These are phyloP conservation scores for Eupithecia tripunctaria DNA, from an alignment of 2,888 invertebrate species.

Conservation along the genomic window DNA sequence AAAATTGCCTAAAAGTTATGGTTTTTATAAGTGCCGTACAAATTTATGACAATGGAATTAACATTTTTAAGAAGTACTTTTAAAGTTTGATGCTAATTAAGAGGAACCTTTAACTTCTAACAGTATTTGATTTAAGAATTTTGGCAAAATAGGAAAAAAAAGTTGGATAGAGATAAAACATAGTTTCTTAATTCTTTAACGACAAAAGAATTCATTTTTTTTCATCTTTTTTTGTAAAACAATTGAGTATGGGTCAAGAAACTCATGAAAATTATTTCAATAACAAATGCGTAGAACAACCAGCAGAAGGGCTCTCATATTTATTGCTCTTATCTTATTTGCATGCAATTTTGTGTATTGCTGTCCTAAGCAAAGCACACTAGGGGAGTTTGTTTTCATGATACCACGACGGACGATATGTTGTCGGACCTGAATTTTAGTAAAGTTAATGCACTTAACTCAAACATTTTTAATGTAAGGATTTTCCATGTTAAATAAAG, in stretches of 20 bases:
- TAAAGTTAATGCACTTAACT: background rate
- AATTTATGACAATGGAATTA: slow-evolving; percentile 47
- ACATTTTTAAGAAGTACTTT: slow-evolving; percentile 40
- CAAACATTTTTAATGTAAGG: background rate
- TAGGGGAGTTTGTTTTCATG: slow-evolving; percentile 36
- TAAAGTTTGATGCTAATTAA: slow-evolving; percentile 10
- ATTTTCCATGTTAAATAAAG: background rate
- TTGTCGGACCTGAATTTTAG: background rate
- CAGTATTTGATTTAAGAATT: background rate
- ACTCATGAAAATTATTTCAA: slow-evolving; percentile 61
- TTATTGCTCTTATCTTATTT: slow-evolving; percentile 82
- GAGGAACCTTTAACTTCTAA: background rate
- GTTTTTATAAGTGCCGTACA: slow-evolving; percentile 49
- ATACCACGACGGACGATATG: slow-evolving; percentile 22
- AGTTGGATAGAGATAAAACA: background rate
- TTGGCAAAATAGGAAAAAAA: background rate
- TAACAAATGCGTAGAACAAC: slow-evolving; percentile 63
- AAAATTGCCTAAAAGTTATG: slow-evolving; percentile 56
- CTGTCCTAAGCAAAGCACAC: slow-evolving; percentile 60
- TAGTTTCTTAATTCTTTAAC: too few species aligned
- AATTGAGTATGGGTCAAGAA: slow-evolving; percentile 56
- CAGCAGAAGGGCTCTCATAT: slow-evolving; percentile 64
- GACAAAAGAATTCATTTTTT: too few species aligned
- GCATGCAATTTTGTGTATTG: slow-evolving; percentile 81
- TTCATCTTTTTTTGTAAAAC: too few species aligned